phyloP scores from a whole-genome alignment of 2,797 vertebrate genomes.

The Pipistrellus nathusii region DNA sequence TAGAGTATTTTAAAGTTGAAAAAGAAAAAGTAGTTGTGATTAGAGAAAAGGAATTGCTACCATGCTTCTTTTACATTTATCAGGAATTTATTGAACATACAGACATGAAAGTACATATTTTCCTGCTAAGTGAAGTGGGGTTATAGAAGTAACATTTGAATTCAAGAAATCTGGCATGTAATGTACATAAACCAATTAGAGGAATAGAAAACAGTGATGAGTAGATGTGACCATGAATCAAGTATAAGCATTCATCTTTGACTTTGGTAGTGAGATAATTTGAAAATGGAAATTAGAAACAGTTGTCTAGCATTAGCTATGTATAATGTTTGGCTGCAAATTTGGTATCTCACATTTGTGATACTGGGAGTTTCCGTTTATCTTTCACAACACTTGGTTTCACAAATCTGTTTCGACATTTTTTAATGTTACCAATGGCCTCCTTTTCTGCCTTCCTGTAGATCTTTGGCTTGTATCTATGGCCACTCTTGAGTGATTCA shows the following conservation, averaged over 20 bases:
- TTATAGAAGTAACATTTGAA: not conserved
- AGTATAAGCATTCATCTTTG: not conserved
- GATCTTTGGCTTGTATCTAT: not conserved
- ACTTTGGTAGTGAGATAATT: not conserved
- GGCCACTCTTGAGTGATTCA: not conserved
- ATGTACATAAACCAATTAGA: not conserved
- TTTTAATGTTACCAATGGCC: not conserved
- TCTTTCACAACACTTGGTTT: not conserved
- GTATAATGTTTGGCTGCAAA: not conserved
- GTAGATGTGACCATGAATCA: not conserved
- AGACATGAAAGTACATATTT: not conserved
- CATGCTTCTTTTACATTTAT: not conserved
- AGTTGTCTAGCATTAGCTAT: not conserved
- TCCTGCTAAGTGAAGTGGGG: not conserved
- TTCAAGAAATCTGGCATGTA: not conserved
- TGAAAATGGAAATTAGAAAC: not conserved
- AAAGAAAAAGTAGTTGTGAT: not conserved
- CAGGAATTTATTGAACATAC: not conserved
- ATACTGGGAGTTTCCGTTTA: not conserved
- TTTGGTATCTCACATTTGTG: not conserved
- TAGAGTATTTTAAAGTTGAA: constrained; percentile 31
- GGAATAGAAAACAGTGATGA: not conserved
- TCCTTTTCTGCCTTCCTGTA: not conserved
- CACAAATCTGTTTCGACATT: not conserved
- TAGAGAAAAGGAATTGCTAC: not conserved